Base-by-base conservation (phyloP, 2,888 invertebrate species). In the Machimus rusticus region DNA sequence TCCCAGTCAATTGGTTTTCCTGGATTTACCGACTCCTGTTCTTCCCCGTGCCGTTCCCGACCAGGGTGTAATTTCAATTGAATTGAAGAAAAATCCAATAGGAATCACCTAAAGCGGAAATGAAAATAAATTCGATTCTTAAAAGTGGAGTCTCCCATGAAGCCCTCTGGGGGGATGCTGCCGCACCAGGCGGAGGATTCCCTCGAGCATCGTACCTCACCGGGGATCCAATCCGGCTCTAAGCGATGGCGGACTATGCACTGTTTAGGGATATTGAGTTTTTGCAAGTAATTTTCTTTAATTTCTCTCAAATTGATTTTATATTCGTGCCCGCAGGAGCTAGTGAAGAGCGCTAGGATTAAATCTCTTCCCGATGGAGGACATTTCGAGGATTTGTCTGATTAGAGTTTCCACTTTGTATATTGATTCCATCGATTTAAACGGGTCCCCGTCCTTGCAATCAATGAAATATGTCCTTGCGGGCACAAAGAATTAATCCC, bases 81-180 rank as follows among this genome's bases (percentile, higher is more conserved):
- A 86, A 86, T 86, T 78, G 51, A 39, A 77, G 55, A 74, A 84
- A 84, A 84, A 77, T 86, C 55, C 86, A 77, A 78, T 86, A 51
- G 76, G 57, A 37, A 76, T 34, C 77, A 55, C 46, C 55, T 57
- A 86, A 77, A 86, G 31, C 86, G 86, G 86, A 86, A 86, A 86
- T 86, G 86, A 78, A 86, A 86, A 86, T 86, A 78, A 86, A 86
- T 86, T 86, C 77, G 57, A 86, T 86, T 86, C 78, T 78, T 86
- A 86, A 86, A 76, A 86, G 19, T 55, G 43, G 28, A 57, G 23
- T 74, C 37, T 43, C 37, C 51, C 37, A 37, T 14, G 43, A 43
- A 76, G 37, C 46, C 46, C 74, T 28, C 37, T 46, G 74, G 74
- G 74, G 74, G 74, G 74, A 74, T 43, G 46, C 28, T 28, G 5